Evolutionary conservation across 2,888 invertebrate genomes (phyloP).

Genomic region (Heteromurus nitidus): DNA sequence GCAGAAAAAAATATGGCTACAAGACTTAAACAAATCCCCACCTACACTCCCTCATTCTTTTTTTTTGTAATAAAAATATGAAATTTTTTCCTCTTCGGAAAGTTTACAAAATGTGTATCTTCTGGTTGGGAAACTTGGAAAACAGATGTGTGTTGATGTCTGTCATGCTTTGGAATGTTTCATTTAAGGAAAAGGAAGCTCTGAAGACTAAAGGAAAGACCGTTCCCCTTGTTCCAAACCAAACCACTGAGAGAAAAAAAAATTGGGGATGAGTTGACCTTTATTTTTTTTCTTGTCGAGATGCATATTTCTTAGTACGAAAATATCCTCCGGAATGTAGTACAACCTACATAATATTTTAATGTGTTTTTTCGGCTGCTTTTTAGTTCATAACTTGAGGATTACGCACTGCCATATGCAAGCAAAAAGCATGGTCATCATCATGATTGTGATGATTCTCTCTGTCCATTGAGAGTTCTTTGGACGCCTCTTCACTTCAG

Average conservation of each 20-base stretch:
- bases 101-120: slow-evolving; percentile 5
- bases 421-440: too few species aligned
- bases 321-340: not conserved
- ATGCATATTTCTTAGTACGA: not conserved
- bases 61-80: not conserved
- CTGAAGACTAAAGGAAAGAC: too few species aligned
- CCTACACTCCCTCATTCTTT: slow-evolving; percentile 21
- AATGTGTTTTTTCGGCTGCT: not conserved
- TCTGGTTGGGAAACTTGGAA: not conserved
- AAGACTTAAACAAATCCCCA: slow-evolving; percentile 41
- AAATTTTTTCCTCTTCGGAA: not conserved
- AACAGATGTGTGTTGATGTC: slow-evolving; percentile 14
- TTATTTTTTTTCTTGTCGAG: slow-evolving; percentile 12
- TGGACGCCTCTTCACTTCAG: too few species aligned
- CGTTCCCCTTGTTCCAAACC: too few species aligned
- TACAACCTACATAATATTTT: not conserved
- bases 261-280: not conserved
- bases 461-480: too few species aligned
- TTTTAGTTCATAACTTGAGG: not conserved
- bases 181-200: too few species aligned
- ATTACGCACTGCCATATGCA: too few species aligned
- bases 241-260: too few species aligned
- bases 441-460: too few species aligned
- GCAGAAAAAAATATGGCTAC: too few species aligned
- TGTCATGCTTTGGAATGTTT: too few species aligned